These are phyloP conservation scores for Andrena flavipes DNA, from an alignment of 2,888 invertebrate genomes.

Conservation along the genomic window DNA sequence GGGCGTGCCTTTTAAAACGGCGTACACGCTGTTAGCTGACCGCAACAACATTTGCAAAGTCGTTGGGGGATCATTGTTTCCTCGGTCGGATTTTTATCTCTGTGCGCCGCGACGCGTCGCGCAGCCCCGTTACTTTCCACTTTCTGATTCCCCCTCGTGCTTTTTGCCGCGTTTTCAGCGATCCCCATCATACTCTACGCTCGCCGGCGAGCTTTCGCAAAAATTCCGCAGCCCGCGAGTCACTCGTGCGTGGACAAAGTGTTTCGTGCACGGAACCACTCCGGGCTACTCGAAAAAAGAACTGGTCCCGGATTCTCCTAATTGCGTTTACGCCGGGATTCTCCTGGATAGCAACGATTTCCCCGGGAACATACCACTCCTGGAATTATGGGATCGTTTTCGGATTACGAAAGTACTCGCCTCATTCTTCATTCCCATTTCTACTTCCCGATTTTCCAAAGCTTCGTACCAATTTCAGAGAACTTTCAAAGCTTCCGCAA, in stretches of 20 bases:
- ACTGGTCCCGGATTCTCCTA: conserved; percentile 39
- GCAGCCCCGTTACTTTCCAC: conserved; percentile 22
- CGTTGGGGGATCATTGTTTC: conserved; percentile 52
- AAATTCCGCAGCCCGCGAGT: conserved; percentile 31
- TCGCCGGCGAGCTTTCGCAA: conserved; percentile 11
- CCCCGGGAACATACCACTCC: not conserved
- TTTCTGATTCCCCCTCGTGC: conserved; percentile 15
- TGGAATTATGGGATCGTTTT: conserved; percentile 2
- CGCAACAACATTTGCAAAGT: conserved; percentile 59
- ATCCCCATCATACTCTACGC: not conserved
- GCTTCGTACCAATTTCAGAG: not conserved
- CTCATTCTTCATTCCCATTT: not conserved
- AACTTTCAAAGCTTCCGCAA: not conserved
- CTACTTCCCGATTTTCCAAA: too few relatives aligned
- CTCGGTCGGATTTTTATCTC: conserved; percentile 34
- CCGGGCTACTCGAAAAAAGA: conserved; percentile 27
- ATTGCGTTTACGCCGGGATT: conserved; percentile 32
- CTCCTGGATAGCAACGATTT: not conserved
- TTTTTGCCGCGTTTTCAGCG: conserved; percentile 11
- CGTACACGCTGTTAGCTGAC: conserved; percentile 37
- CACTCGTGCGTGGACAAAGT: conserved; percentile 31
- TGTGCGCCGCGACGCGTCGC: not conserved
- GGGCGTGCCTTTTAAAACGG: conserved; percentile 14
- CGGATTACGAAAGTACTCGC: not conserved
- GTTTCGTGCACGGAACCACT: conserved; percentile 33